Evolutionary conservation across 2,113 vertebrate species (phyloP), one percentile per base, ranked within the genome.

Genomic region (Lophius piscatorius): DNA sequence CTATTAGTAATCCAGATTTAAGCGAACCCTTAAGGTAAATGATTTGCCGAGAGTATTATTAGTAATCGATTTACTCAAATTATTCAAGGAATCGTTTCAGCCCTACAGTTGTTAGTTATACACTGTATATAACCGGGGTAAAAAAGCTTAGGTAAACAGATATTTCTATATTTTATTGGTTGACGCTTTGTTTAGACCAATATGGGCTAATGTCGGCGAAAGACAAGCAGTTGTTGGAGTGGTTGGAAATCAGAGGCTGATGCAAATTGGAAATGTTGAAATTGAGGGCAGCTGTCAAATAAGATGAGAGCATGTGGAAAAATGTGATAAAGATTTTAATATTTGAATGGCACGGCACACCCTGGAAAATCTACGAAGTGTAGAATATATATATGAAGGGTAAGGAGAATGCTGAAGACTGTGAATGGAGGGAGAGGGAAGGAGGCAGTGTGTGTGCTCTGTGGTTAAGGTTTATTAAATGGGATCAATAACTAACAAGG

Each of bases 291-390:
- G 26, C n/a, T 20, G 6, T 44, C 22, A 58, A 72, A 57, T 4
- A 18, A 71, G 60, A 59, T 45, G 55, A 36, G 28, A 20, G 49
- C 17, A 10, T 20, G 17, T 3, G 45, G 41, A 40, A 40, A 34
- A 56, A 61, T 35, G 29, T 52, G n/a, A 31, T 59, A 47, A 73
- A 47, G 46, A 49, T 61, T 58, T 69, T 12, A 44, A 55, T 47
- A 62, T 39, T 29, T 42, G 45, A 56, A 42, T 11, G 20, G 18
- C 28, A 23, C 40, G 33, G 51, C 0, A 0, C 16, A 9, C 9
- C 12, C 7, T 2, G 8, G 33, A 66, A 39, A 50, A 31, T 28
- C 11, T 38, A 24, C 47, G 62, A 63, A 2, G 9, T 41, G 60
- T 5, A n/a, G 31, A 36, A 49, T 40, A 0, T 3, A 34, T 55